Evolutionary conservation across 2,797 vertebrate species (phyloP).

Genomic region (Notoglanidium macrostoma): DNA sequence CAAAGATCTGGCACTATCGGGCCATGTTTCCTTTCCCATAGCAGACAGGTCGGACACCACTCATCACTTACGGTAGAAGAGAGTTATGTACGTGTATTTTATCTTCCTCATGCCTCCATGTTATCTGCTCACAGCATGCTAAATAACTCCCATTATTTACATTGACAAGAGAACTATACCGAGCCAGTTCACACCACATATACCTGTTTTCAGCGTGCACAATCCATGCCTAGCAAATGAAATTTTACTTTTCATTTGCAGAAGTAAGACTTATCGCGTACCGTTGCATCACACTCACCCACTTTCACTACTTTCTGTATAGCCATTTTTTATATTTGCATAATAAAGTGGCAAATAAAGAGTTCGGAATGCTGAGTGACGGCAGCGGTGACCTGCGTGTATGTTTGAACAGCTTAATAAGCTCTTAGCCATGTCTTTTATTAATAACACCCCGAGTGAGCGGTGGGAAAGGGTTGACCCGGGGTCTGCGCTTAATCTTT

Average conservation of each 20-base stretch:
- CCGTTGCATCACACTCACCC: neutral
- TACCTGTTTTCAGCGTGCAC: neutral
- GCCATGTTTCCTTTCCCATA: conserved; percentile 75
- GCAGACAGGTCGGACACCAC: conserved; percentile 76
- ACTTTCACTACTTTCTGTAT: neutral
- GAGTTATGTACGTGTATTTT: conserved; percentile 74
- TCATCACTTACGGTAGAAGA: conserved; percentile 75
- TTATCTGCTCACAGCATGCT: conserved; percentile 46
- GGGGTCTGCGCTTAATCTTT: conserved; percentile 92
- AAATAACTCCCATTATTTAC: conserved; percentile 55
- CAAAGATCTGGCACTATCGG: conserved; percentile 77
- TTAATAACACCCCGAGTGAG: conserved; percentile 88
- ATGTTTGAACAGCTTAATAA: conserved; percentile 82
- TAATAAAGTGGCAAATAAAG: neutral
- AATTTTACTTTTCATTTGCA: neutral
- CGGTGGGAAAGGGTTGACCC: conserved; percentile 90
- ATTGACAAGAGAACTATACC: conserved; percentile 26
- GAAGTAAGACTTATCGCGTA: neutral
- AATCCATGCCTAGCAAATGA: no score
- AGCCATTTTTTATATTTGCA: neutral
- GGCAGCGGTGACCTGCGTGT: conserved; percentile 62
- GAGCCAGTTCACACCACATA: neutral
- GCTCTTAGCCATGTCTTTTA: conserved; percentile 88
- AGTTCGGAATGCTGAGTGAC: conserved; percentile 32
- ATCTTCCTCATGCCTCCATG: conserved; percentile 72